Percentiles rank a stretch among this genome's conserved stretches.
phyloP scores from a whole-genome alignment of 1,140 invertebrate genomes.

The Drosophila busckii region DNA sequence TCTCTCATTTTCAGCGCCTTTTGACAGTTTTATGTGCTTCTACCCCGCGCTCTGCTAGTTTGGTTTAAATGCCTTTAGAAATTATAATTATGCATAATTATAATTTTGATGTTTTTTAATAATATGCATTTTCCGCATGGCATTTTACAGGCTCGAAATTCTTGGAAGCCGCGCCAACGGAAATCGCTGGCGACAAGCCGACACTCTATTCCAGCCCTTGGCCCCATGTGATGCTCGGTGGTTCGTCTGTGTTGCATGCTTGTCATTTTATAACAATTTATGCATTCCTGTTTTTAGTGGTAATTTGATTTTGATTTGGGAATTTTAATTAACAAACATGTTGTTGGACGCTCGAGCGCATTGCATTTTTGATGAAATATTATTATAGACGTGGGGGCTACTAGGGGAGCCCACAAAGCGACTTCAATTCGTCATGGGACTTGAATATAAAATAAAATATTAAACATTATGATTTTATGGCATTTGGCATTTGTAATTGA shows the following conservation, averaged over 20 bases:
- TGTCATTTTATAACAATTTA: constrained; percentile 47
- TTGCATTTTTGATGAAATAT: constrained; percentile 57
- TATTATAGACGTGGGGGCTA: background rate
- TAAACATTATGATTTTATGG: constrained; percentile 50
- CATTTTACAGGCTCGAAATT: constrained; percentile 40
- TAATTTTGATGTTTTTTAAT: constrained; percentile 56
- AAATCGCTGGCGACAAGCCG: constrained; percentile 54
- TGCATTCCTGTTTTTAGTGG: constrained; percentile 58
- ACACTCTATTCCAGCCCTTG: constrained; percentile 15
- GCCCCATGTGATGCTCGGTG: background rate
- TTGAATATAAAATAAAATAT: constrained; percentile 41
- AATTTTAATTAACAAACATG: constrained; percentile 69
- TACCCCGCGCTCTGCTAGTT: constrained; percentile 19
- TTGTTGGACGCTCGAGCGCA: constrained; percentile 21
- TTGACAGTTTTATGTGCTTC: constrained; percentile 57
- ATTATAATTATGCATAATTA: constrained; percentile 68
- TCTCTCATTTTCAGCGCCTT: constrained; percentile 52
- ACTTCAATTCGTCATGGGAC: constrained; percentile 5
- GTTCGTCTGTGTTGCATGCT: background rate
- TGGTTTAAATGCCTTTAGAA: constrained; percentile 48
- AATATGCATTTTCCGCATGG: constrained; percentile 58
- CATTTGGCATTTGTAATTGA: constrained; percentile 55
- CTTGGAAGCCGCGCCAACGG: constrained; percentile 53
- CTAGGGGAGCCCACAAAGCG: too few relatives aligned
- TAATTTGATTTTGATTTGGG: constrained; percentile 71